phyloP scores from a whole-genome alignment of 2,888 invertebrate species.

The Ornithoptera alexandrae region DNA sequence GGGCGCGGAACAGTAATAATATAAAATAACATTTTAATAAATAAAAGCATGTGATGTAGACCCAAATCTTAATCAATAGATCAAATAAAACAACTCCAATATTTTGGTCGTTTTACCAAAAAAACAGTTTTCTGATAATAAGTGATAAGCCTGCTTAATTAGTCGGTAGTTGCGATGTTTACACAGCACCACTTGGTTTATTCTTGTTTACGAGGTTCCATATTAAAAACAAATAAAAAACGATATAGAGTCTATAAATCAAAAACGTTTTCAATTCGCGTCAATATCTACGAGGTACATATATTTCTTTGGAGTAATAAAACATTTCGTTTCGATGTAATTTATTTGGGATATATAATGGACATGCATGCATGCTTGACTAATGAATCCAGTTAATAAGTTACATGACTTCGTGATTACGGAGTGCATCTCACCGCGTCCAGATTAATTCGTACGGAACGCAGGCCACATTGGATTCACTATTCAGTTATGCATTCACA shows the following conservation, averaged over 20 bases:
- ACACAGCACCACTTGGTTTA: neutral
- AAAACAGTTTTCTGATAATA: too few species aligned
- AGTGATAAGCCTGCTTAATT: too few species aligned
- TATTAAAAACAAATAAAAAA: too few species aligned
- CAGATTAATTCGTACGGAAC: constrained; percentile 41
- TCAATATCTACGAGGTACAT: neutral
- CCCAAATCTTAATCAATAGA: too few species aligned
- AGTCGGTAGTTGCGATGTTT: too few species aligned
- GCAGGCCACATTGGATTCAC: constrained; percentile 34
- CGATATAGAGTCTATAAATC: neutral
- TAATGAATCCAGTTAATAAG: constrained; percentile 29
- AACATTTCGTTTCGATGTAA: neutral
- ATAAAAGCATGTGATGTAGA: too few species aligned
- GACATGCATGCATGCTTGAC: neutral
- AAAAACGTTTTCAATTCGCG: neutral
- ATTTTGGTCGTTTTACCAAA: too few species aligned
- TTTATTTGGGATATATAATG: neutral
- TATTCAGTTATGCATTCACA: constrained; percentile 33
- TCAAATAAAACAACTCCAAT: too few species aligned
- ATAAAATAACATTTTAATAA: too few species aligned
- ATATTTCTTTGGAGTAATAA: neutral
- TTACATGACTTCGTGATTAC: constrained; percentile 43
- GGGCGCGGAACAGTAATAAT: too few species aligned
- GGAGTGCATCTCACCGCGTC: constrained; percentile 42
- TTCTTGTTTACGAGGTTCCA: too few species aligned